Evolutionary conservation across 2,797 vertebrate species (phyloP), one percentile per base, ranked within the genome.

Genomic region (Gouania willdenowi): DNA sequence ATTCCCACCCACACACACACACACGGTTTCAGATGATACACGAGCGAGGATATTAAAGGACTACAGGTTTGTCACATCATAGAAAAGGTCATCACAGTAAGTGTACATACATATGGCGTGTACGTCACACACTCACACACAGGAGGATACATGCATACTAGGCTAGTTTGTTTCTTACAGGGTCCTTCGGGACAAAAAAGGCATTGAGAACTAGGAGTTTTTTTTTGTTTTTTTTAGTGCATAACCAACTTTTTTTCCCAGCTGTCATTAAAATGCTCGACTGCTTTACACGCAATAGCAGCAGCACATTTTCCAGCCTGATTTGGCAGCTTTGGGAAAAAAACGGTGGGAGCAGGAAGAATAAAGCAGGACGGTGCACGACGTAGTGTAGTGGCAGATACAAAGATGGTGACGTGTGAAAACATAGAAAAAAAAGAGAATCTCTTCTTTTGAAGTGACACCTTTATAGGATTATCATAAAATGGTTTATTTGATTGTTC

Each of bases 141-240:
- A 71, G 54, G 30, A 63, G 43, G 74, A 20, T 76, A 79, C 84
- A 84, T 82, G 82, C 84, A 77, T 6, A 19, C 41, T 53, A 55
- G 24, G 66, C 62, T 45, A 75, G 45, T 41, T 10, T 36, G 60
- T 27, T 50, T 51, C 57, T 42, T 28, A 52, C 17, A 38, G 33
- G 19, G 55, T 74, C 66, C 55, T 41, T 38, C 31, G 22, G 51
- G 57, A 82, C 59, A 27, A 56, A 53, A 41, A 84, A 82, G 72
- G 69, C 76, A 72, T 74, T 71, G 48, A 59, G 49, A 75, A 58
- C 43, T 21, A 66, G 50, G n/a, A n/a, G n/a, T n/a, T 60, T 43
- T 28, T 17, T 9, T 17, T 31, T n/a, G n/a, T 10, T 25, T 22
- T 33, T 42, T 26, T 16, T 77, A 82, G 79, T 83, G 79, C 74